Conservation (phyloP, 2,113 vertebrate species). For the Xiphophorus hellerii region DNA sequence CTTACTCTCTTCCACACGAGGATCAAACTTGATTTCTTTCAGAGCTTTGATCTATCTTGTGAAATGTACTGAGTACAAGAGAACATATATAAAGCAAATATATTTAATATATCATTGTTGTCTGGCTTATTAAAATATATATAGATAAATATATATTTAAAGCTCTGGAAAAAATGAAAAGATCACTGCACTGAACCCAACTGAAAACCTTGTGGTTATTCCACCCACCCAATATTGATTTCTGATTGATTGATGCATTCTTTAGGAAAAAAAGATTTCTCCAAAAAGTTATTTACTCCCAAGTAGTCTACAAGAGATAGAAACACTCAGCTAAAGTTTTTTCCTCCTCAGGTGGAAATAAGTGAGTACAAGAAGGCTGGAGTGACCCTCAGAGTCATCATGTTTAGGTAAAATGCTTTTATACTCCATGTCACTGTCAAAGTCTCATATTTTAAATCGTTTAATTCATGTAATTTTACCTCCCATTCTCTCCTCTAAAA, state of each 20-base stretch:
- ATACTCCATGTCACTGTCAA: constrained; percentile 33
- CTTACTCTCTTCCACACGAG: not conserved
- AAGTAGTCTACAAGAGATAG: not conserved
- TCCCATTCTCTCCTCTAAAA: constrained; percentile 36
- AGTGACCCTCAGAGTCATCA: constrained; percentile 14
- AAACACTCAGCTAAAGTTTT: not conserved
- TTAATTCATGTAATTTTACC: constrained; percentile 63
- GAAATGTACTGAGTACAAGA: not conserved
- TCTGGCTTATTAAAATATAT: no score
- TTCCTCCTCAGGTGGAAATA: not conserved
- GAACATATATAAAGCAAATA: not conserved
- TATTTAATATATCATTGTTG: no score
- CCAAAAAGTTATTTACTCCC: not conserved
- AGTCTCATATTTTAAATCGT: constrained; percentile 43
- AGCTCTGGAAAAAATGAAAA: no score
- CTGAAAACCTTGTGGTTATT: no score
- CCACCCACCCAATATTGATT: no score
- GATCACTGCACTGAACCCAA: no score
- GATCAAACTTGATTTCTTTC: not conserved
- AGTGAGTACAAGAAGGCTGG: constrained; percentile 5
- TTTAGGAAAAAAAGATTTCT: not conserved
- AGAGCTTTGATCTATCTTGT: not conserved
- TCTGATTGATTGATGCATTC: no score
- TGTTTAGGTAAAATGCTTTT: constrained; percentile 54
- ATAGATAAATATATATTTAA: no score